These are phyloP conservation scores for Euspilapteryx auroguttella DNA, from an alignment of 2,888 invertebrate species.

Conservation along the genomic window DNA sequence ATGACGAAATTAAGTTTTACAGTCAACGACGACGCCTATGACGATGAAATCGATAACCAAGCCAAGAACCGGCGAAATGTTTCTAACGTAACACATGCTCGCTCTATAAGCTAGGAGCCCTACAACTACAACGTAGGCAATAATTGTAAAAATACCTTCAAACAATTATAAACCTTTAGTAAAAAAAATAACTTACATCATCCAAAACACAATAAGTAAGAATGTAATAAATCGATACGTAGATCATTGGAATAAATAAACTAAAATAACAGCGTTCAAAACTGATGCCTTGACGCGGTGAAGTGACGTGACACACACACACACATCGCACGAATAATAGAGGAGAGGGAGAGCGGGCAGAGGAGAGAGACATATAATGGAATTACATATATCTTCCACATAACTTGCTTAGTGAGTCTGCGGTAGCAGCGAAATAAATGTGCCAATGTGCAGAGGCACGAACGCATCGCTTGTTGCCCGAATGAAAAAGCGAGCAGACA, in stretches of 20 bases:
- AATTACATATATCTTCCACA: conserved; percentile 51
- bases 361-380: conserved; percentile 45
- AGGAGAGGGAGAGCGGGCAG: conserved; percentile 36
- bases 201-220: too few relatives aligned
- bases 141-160: too few relatives aligned
- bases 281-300: conserved; percentile 36
- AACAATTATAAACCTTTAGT: too few relatives aligned
- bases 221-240: too few relatives aligned
- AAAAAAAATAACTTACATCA: too few relatives aligned
- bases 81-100: too few relatives aligned
- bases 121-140: too few relatives aligned
- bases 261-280: conserved; percentile 32
- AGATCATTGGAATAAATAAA: conserved; percentile 35
- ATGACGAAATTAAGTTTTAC: conserved; percentile 26
- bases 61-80: too few relatives aligned
- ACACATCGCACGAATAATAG: too few relatives aligned
- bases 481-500: conserved; percentile 1
- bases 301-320: conserved; percentile 43
- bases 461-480: not conserved
- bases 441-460: conserved; percentile 1
- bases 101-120: too few relatives aligned
- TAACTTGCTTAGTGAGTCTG: conserved; percentile 31
- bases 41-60: conserved; percentile 8
- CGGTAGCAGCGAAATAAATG: conserved; percentile 20
- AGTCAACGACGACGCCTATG: conserved; percentile 4